Percentiles rank a stretch among this genome's conserved stretches.
These are phyloP conservation scores for Brotogeris chrysoptera DNA, from an alignment of 2,797 vertebrate species.

Conservation along the genomic window DNA sequence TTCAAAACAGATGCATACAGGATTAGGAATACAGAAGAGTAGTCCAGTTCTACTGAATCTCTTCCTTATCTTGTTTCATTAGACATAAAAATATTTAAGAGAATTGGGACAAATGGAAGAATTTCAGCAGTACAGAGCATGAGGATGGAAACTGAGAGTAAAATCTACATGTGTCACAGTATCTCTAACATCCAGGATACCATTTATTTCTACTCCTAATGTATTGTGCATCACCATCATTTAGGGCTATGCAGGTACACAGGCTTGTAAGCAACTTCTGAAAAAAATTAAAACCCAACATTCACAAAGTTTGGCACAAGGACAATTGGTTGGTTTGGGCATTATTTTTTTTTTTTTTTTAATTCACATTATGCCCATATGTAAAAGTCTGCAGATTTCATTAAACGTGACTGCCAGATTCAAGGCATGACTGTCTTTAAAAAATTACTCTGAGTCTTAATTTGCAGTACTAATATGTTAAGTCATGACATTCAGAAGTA, in stretches of 20 bases:
- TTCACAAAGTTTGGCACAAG: background rate
- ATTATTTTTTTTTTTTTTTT: background rate
- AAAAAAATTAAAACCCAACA: background rate
- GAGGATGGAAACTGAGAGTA: background rate
- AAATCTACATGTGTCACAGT: background rate
- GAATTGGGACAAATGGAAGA: background rate
- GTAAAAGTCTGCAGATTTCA: background rate
- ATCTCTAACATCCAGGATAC: background rate
- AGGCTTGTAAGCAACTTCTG: background rate
- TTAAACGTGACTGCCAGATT: background rate
- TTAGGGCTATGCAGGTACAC: background rate
- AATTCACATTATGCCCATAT: background rate
- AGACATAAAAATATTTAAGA: background rate
- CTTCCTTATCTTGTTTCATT: background rate
- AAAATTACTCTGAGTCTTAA: background rate
- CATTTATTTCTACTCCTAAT: background rate
- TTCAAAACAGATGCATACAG: background rate
- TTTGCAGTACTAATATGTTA: background rate
- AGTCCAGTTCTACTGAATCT: background rate
- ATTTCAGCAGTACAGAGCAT: background rate
- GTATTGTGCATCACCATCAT: rapidly evolving
- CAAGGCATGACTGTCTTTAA: background rate
- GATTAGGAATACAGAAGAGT: background rate
- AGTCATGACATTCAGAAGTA: background rate
- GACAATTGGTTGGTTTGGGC: background rate